Conservation (phyloP, 2,888 invertebrate genomes). For the Heliconius charithonia region DNA sequence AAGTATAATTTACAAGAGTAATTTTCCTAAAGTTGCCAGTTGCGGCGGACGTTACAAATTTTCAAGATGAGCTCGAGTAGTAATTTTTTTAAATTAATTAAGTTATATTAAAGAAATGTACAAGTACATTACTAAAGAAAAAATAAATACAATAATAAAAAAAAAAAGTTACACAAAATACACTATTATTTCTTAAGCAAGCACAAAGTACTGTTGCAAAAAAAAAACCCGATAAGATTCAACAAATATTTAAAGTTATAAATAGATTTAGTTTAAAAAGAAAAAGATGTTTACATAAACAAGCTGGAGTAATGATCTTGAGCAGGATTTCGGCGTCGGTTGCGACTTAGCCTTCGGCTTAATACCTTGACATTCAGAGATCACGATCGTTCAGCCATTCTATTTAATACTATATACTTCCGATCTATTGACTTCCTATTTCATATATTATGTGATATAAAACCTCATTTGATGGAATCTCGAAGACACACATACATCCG, state of each 20-base stretch:
- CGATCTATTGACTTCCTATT: constrained; percentile 76
- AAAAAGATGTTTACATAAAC: constrained; percentile 35
- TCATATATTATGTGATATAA: constrained; percentile 50
- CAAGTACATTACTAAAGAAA: not conserved
- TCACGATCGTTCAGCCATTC: constrained; percentile 73
- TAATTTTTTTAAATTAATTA: too few species aligned
- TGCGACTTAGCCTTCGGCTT: constrained; percentile 58
- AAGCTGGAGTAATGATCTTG: constrained; percentile 38
- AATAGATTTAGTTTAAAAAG: constrained; percentile 12
- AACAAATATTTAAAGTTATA: not conserved
- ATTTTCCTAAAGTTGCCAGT: not conserved
- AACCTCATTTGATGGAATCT: constrained; percentile 19
- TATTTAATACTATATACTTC: constrained; percentile 76
- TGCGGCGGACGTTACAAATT: not conserved
- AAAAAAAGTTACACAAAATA: not conserved
- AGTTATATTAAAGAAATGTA: not conserved
- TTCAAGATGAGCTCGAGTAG: too few species aligned
- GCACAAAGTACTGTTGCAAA: not conserved
- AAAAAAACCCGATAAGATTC: not conserved
- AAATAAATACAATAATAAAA: not conserved
- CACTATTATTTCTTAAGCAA: not conserved
- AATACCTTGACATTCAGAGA: constrained; percentile 78
- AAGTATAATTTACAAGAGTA: not conserved
- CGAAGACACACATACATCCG: not conserved
- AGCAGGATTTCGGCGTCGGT: constrained; percentile 50